phyloP scores from a whole-genome alignment of 1,140 invertebrate genomes.

The Parapsyche elsis region DNA sequence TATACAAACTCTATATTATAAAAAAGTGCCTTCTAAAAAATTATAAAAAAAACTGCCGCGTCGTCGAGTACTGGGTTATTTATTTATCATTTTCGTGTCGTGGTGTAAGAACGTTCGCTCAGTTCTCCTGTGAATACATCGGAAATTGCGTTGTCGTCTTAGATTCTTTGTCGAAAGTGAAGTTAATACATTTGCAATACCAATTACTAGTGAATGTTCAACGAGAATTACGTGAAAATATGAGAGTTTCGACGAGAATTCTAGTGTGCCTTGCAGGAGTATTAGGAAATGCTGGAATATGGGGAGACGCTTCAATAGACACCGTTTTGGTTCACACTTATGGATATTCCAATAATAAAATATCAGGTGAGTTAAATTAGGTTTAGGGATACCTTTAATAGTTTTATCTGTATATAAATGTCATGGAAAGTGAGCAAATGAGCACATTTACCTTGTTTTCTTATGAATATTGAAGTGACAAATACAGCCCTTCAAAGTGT shows the following conservation, averaged over 20 bases:
- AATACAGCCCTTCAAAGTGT: not conserved
- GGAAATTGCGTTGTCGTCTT: too few species aligned
- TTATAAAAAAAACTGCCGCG: too few species aligned
- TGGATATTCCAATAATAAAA: conserved; percentile 51
- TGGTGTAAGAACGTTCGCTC: not conserved
- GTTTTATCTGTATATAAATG: too few species aligned
- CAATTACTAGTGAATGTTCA: too few species aligned
- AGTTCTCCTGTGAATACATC: not conserved
- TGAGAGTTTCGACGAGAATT: conserved; percentile 48
- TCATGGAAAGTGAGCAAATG: too few species aligned
- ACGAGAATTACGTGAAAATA: conserved; percentile 28
- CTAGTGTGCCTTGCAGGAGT: conserved; percentile 49
- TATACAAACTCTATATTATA: too few species aligned
- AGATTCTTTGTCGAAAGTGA: too few species aligned
- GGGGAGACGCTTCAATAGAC: conserved; percentile 54
- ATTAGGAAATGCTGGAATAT: conserved; percentile 52
- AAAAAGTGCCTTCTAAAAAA: too few species aligned
- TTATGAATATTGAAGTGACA: not conserved
- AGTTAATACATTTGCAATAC: too few species aligned
- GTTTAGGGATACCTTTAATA: too few species aligned
- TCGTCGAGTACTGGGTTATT: too few species aligned
- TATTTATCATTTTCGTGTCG: not conserved
- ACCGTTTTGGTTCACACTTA: conserved; percentile 50
- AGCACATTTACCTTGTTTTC: not conserved
- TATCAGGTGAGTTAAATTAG: conserved; percentile 47